Percentiles rank a stretch among this genome's conserved stretches.
Evolutionary conservation across 2,888 invertebrate species (phyloP).

Genomic region (Ptychoptera albimana): DNA sequence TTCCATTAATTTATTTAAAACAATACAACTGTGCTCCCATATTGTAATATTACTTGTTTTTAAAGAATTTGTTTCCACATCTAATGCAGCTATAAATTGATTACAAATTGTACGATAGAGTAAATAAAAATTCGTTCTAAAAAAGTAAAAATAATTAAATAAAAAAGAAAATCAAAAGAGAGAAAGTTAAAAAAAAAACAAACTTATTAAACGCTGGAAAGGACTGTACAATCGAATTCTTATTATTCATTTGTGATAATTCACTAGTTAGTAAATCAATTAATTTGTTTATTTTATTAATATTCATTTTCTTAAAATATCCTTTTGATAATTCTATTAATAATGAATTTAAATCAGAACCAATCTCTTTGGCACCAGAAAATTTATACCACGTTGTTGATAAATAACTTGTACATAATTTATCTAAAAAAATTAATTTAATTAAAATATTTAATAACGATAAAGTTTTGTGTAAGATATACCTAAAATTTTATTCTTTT

Average conservation of each 20-base stretch:
- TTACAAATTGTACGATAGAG: slow-evolving; percentile 49
- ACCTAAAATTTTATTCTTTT: background rate
- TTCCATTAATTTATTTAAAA: slow-evolving; percentile 46
- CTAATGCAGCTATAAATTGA: slow-evolving; percentile 39
- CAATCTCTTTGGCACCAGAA: slow-evolving; percentile 46
- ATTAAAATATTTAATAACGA: background rate
- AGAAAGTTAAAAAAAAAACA: slow-evolving; percentile 6
- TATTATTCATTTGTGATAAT: slow-evolving; percentile 36
- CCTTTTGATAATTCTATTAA: slow-evolving; percentile 46
- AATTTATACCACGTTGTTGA: slow-evolving; percentile 50
- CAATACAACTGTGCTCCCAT: slow-evolving; percentile 46
- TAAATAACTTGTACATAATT: slow-evolving; percentile 21
- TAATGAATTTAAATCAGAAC: slow-evolving; percentile 43
- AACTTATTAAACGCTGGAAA: slow-evolving; percentile 48
- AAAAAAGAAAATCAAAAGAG: background rate
- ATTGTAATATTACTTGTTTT: slow-evolving; percentile 42
- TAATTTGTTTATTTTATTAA: slow-evolving; percentile 40
- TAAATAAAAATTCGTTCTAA: slow-evolving; percentile 44
- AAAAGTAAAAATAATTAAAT: slow-evolving; percentile 4
- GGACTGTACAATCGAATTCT: slow-evolving; percentile 39
- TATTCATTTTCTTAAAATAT: slow-evolving; percentile 42
- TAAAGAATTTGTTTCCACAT: slow-evolving; percentile 29
- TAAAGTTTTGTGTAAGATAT: background rate
- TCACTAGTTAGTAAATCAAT: slow-evolving; percentile 39
- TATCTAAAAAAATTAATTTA: background rate